Evolutionary conservation across 2,113 vertebrate species (phyloP).

Genomic region (Tilapia sparmanii): DNA sequence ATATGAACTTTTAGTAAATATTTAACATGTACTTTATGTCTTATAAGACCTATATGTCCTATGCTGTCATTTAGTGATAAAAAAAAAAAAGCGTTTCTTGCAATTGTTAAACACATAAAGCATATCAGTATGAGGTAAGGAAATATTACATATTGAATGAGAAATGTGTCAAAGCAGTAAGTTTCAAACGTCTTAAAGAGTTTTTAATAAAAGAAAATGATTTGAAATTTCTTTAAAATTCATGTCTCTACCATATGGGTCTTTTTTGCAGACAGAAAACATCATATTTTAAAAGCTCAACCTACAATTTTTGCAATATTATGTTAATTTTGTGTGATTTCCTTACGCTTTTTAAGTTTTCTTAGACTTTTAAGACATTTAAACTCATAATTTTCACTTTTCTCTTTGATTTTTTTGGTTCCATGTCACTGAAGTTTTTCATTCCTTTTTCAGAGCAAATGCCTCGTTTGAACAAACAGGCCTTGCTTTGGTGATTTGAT

Average conservation of each 20-base stretch:
- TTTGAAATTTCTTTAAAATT: background rate
- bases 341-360: background rate
- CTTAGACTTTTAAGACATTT: background rate
- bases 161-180: background rate
- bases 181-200: background rate
- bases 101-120: background rate
- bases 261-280: background rate
- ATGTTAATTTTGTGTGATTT: background rate
- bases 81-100: background rate
- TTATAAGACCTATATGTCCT: background rate
- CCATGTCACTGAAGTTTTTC: background rate
- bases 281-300: background rate
- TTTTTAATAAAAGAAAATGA: background rate
- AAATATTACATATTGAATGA: background rate
- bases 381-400: background rate
- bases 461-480: background rate
- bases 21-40: background rate
- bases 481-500: background rate
- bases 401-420: background rate
- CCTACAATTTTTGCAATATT: background rate
- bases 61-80: background rate
- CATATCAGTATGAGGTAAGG: background rate
- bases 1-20: background rate
- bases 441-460: background rate
- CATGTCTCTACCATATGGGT: background rate